phyloP scores from a whole-genome alignment of 37 sponge, comb jelly and placozoan genomes.

The Amphimedon queenslandica region DNA sequence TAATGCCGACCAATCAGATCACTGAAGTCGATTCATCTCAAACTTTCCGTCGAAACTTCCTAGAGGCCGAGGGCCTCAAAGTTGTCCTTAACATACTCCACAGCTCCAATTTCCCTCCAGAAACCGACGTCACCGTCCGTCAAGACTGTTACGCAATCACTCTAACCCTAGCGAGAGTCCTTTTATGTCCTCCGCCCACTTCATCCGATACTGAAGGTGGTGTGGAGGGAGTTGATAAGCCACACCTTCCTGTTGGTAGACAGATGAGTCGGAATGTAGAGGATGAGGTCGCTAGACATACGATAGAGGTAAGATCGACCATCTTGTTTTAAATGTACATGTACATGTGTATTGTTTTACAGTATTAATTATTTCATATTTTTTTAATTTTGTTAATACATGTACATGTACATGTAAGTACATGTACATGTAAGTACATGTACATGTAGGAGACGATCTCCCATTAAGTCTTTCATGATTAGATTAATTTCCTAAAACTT shows the following conservation, averaged over 20 bases:
- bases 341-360: no score
- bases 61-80: conserved; percentile 65
- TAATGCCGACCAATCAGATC: conserved; percentile 48
- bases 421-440: no score
- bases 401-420: no score
- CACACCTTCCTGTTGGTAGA: conserved; percentile 1
- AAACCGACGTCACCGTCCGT: conserved; percentile 49
- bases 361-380: no score
- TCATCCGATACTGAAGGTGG: not conserved
- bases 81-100: conserved; percentile 69
- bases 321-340: not conserved
- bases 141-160: conserved; percentile 85
- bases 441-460: no score
- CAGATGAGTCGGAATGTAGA: conserved; percentile 23
- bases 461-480: no score
- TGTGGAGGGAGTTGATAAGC: not conserved
- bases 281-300: conserved; percentile 64
- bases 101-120: conserved; percentile 37
- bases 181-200: conserved; percentile 42
- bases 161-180: conserved; percentile 67
- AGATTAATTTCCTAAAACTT: no score
- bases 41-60: conserved; percentile 56
- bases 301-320: conserved; percentile 49
- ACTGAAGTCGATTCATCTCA: conserved; percentile 14
- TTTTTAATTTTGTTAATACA: no score